Conservation (phyloP, 2,797 vertebrate species). For the Catostomus latipinnis region DNA sequence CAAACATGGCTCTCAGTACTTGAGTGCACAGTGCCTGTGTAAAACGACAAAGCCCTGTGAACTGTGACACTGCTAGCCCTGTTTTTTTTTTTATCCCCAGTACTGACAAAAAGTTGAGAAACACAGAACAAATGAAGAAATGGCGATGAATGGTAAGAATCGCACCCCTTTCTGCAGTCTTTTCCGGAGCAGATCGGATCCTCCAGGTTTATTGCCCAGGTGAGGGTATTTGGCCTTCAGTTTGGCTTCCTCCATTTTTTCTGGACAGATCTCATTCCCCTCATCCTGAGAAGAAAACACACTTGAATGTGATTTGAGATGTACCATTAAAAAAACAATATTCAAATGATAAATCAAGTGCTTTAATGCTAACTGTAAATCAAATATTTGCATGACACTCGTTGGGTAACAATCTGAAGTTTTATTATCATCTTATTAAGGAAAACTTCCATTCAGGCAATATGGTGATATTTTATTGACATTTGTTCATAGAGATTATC, state of each 20-base stretch:
- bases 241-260: constrained; percentile 96
- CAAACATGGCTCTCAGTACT: not conserved
- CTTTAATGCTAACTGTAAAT: not conserved
- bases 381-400: too few species aligned
- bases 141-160: not conserved
- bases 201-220: constrained; percentile 94
- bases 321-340: not conserved
- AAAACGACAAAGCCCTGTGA: too few species aligned
- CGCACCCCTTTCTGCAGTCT: constrained; percentile 97
- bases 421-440: too few species aligned
- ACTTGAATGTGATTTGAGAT: not conserved
- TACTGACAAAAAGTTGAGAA: not conserved
- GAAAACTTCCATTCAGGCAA: too few species aligned
- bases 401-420: too few species aligned
- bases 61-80: too few species aligned
- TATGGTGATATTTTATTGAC: not conserved
- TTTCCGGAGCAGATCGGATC: constrained; percentile 97
- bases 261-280: constrained; percentile 92
- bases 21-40: too few species aligned
- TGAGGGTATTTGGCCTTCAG: constrained; percentile 96
- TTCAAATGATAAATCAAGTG: not conserved
- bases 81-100: not conserved
- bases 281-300: constrained; percentile 82
- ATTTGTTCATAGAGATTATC: not conserved
- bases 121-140: not conserved